These are phyloP conservation scores for Megathymus violae DNA, from an alignment of 1,140 invertebrate species.

Conservation along the genomic window DNA sequence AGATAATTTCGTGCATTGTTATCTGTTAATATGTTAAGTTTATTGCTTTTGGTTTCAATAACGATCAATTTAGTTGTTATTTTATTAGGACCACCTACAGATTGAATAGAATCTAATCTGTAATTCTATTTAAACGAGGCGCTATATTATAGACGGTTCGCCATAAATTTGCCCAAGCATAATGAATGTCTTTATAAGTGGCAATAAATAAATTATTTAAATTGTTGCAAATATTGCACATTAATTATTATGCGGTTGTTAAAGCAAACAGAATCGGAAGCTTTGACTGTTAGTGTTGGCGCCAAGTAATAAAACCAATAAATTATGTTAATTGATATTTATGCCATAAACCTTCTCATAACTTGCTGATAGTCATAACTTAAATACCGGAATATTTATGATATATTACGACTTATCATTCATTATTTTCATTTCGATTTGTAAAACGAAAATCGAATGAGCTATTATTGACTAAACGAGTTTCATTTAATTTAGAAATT, in stretches of 20 bases:
- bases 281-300: conserved; percentile 30
- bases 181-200: conserved; percentile 61
- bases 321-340: conserved; percentile 35
- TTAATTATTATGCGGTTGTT: conserved; percentile 44
- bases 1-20: conserved; percentile 18
- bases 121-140: conserved; percentile 45
- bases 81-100: conserved; percentile 49
- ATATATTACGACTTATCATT: too few species aligned
- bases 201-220: conserved; percentile 69
- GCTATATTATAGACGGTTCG: conserved; percentile 45
- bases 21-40: conserved; percentile 33
- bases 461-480: too few species aligned
- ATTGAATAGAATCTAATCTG: conserved; percentile 46
- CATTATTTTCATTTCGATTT: too few species aligned
- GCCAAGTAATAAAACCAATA: conserved; percentile 31
- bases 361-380: conserved; percentile 27
- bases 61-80: conserved; percentile 44
- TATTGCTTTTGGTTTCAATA: conserved; percentile 33
- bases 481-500: too few species aligned
- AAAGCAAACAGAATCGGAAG: conserved; percentile 31
- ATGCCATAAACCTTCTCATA: conserved; percentile 25
- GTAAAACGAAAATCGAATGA: too few species aligned
- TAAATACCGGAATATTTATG: conserved; percentile 26
- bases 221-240: conserved; percentile 57
- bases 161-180: conserved; percentile 57